Evolutionary conservation across 2,888 invertebrate genomes (phyloP).

Genomic region (Philopedon plagiatum): DNA sequence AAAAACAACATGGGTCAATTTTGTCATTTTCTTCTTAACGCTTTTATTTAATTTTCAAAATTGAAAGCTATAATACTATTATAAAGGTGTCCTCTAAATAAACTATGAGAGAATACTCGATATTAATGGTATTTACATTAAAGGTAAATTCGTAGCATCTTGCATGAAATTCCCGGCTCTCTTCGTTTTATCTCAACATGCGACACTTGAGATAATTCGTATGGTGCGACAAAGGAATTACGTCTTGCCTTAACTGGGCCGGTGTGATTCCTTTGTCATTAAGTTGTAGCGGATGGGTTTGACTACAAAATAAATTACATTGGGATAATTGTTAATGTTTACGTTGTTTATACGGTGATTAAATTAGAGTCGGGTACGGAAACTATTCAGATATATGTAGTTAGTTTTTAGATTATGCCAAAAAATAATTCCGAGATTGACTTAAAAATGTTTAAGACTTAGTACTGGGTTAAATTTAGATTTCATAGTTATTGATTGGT

Average conservation of each 20-base stretch:
- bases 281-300: slow-evolving; percentile 12
- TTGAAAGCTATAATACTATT: too few species aligned
- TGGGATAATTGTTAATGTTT: not conserved
- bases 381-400: not conserved
- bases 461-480: too few species aligned
- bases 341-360: not conserved
- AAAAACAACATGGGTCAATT: too few species aligned
- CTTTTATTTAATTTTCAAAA: too few species aligned
- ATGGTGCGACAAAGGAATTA: slow-evolving; percentile 5
- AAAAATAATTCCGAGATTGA: too few species aligned
- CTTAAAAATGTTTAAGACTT: too few species aligned
- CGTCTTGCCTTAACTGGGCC: slow-evolving; percentile 20
- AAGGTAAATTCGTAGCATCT: too few species aligned
- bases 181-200: not conserved
- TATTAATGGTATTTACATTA: too few species aligned
- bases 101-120: too few species aligned
- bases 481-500: too few species aligned
- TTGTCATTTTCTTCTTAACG: too few species aligned
- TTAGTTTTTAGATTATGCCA: not conserved
- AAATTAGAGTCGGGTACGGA: not conserved
- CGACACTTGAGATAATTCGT: not conserved
- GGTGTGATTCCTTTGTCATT: slow-evolving; percentile 21
- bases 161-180: not conserved
- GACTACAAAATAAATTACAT: slow-evolving; percentile 17
- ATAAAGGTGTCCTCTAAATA: too few species aligned